These are phyloP conservation scores for Leontopithecus rosalia DNA, from an alignment of 2,797 vertebrate genomes.

Conservation along the genomic window DNA sequence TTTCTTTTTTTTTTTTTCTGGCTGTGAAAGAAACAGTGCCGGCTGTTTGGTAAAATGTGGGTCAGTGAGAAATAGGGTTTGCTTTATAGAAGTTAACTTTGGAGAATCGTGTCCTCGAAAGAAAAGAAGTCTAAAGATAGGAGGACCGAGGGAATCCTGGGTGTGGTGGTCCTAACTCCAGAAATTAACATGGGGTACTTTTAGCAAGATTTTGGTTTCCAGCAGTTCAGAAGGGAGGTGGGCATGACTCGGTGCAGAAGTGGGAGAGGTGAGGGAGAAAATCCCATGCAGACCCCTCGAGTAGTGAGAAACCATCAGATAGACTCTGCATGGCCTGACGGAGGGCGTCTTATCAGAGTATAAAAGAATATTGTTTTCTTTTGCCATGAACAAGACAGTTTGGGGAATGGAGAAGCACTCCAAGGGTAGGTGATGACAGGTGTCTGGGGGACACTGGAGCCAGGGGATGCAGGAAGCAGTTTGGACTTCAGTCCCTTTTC, in stretches of 20 bases:
- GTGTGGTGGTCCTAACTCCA: background rate
- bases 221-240: background rate
- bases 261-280: background rate
- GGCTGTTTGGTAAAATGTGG: background rate
- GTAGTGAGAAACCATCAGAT: background rate
- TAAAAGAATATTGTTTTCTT: background rate
- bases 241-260: background rate
- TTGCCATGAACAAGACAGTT: rapidly evolving
- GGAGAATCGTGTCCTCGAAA: background rate
- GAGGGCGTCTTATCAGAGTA: background rate
- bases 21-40: background rate
- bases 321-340: background rate
- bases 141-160: background rate
- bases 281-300: background rate
- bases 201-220: background rate
- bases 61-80: background rate
- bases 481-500: background rate
- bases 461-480: background rate
- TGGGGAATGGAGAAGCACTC: background rate
- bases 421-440: background rate
- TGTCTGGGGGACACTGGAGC: background rate
- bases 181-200: background rate
- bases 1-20: background rate
- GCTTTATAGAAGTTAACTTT: background rate
- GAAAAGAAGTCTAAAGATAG: background rate